Base-by-base conservation (phyloP, 2,888 invertebrate species). In the Drosophila kuntzei region DNA sequence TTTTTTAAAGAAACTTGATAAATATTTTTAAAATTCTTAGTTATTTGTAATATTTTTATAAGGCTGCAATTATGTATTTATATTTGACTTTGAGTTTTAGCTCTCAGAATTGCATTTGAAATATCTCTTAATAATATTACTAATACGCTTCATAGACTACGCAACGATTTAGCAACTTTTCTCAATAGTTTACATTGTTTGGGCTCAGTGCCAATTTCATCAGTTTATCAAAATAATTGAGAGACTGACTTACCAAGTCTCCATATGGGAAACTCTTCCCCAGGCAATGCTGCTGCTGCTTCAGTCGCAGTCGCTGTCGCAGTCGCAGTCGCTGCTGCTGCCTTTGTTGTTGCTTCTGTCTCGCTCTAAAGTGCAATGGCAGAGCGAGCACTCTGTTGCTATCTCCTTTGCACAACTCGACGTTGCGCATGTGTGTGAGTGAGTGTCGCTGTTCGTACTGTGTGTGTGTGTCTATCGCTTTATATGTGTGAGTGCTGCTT, bases 301-400 rank as follows among this genome's bases (percentile, higher is more conserved):
- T 36, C 53, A 41, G 65, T 54, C 44, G 34, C 43, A 20, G 43
- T 18, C 43, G 25, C 39, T 14, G 53, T 25, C 22, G 37, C 39
- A 14, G 41, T 12, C 5, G 18, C 49, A 34, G 36, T 25, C 41
- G 54, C 46, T 9, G 14, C 47, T 16, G 51, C 27, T 25, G 36
- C 47, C 50, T 63, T 44, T 60, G 75, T 60, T 72, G 41, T 51
- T 77, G 41, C 44, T 68, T 53, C 41, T 36, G 41, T 70, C 77
- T 65, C 66, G 36, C 75, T 77, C 72, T 66, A 68, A 76, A 87
- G 44, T 84, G 79, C 81, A 84, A 53, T 62, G 44, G 51, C 25
- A 39, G 9, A 14, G 34, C 41, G 25, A 59, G 12, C 20, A 47
- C 4, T 4, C 22, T 41, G 9, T 25, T 49, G 63, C 60, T 57